Evolutionary conservation across 2,113 vertebrate species (phyloP), one percentile per base, ranked within the genome.

Genomic region (Ptilorrhoa leucosticta): DNA sequence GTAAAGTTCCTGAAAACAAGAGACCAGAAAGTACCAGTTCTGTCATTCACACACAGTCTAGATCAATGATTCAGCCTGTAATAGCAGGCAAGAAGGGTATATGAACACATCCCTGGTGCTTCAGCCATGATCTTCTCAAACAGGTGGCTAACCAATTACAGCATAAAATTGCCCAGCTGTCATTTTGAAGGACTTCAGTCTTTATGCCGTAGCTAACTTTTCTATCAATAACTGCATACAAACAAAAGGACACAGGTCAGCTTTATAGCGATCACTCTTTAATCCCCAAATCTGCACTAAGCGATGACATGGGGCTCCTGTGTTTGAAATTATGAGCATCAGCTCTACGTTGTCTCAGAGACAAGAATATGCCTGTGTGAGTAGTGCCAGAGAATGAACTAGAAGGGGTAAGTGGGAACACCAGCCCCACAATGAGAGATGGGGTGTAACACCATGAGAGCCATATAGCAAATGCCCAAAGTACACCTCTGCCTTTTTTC

Each of bases 81-180:
- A 35, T 0, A 73, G n/a, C n/a, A 87, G 26, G 22, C 24, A 39
- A 50, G n/a, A 18, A 54, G 0, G 0, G 58, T 1, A 0, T 4
- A 44, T 2, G 9, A 40, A 61, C 50, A 45, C n/a, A 61, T 7
- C 5, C 26, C 19, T 30, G 26, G 31, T 31, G 16, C 42, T 66
- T 31, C 50, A 83, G 37, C 18, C 48, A 37, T 2, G 31, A 42
- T 24, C 23, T 58, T 66, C 58, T 77, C 75, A 33, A 88, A 68
- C 22, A 65, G 13, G 19, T 30, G 1, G 58, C 20, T 53, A 33
- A 88, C 53, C 10, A 78, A 71, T 28, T 35, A 76, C 22, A 83
- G 19, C n/a, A 71, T 13, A 75, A 47, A 92, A 80, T 12, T 21
- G n/a, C 17, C 61, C 27, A 48, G 68, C 15, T 75, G 69, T 6